Evolutionary conservation across 2,113 vertebrate genomes (phyloP).

Genomic region (Rhagologus leucostigma): DNA sequence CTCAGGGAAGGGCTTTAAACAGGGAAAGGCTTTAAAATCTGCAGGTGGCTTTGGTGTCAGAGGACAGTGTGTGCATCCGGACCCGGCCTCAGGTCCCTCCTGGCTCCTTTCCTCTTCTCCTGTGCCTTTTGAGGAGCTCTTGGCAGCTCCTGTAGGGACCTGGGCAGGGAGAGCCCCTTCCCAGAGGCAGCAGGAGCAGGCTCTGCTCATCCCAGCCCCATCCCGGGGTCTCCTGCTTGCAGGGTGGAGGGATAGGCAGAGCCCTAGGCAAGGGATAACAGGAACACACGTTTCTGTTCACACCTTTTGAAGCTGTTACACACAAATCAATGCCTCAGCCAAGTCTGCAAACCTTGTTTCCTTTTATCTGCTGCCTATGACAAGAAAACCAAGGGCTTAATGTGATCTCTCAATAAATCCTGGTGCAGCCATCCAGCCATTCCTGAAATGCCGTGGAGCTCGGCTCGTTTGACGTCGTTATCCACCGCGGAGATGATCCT

Average conservation of each 20-base stretch:
- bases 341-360: background rate
- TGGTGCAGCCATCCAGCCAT: background rate
- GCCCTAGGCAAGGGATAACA: background rate
- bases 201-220: background rate
- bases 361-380: background rate
- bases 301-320: background rate
- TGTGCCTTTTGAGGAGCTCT: background rate
- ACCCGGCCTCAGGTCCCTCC: fast-evolving
- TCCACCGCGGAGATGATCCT: background rate
- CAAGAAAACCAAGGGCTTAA: background rate
- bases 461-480: background rate
- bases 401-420: constrained; percentile 13
- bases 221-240: fast-evolving
- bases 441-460: background rate
- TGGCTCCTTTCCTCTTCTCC: background rate
- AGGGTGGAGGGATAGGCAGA: fast-evolving
- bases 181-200: background rate
- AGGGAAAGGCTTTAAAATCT: background rate
- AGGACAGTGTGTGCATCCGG: fast-evolving
- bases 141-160: background rate
- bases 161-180: background rate
- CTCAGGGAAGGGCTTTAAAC: background rate
- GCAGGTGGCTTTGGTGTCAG: background rate
- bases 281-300: background rate
- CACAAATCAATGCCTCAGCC: background rate